Conservation (phyloP, 2,113 vertebrate genomes). For the sheep (Ovis aries) region ARS-UI_Ramb_v3.0 NC_056059.1:45202001-45202500, state of each 20-base stretch:
- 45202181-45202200: not conserved
- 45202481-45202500: not conserved
- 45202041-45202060: not conserved
- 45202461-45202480: not conserved
- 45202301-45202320: not conserved
- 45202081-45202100: not conserved
- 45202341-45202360: not conserved
- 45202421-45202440: not conserved
- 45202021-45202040: not conserved
- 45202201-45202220: not conserved
- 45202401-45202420: not conserved
- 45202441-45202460: not conserved
- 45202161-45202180: rapidly evolving
- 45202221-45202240: not conserved
- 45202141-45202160: not conserved
- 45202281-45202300: not conserved
- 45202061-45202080: not conserved
- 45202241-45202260: not conserved
- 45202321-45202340: not conserved
- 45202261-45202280: not conserved
- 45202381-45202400: not conserved
- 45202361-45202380: not conserved
- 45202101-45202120: not conserved
- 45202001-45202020: not conserved
- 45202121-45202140: not conserved